phyloP scores from a whole-genome alignment of 2,113 vertebrate genomes.

The Spea bombifrons region DNA sequence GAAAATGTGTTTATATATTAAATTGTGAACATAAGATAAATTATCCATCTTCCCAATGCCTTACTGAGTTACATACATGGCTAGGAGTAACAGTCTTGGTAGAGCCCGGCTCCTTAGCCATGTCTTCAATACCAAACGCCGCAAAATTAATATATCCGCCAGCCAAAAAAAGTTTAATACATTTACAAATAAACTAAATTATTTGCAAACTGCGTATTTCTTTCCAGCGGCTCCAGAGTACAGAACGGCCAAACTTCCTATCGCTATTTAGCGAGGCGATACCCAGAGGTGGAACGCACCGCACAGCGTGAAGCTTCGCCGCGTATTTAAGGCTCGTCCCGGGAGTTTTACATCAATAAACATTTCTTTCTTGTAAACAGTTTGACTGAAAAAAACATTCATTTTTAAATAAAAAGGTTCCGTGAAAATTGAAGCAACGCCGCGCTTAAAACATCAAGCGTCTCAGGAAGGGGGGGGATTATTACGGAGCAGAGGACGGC shows the following conservation, averaged over 20 bases:
- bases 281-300: conserved; percentile 62
- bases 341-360: conserved; percentile 56
- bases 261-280: conserved; percentile 58
- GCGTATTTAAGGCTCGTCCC: conserved; percentile 56
- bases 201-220: conserved; percentile 3
- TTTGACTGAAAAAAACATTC: conserved; percentile 54
- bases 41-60: too few relatives aligned
- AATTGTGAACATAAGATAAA: too few relatives aligned
- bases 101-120: too few relatives aligned
- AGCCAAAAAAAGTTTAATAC: too few relatives aligned
- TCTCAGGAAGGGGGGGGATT: conserved; percentile 47
- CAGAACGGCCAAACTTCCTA: conserved; percentile 54
- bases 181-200: background rate
- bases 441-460: conserved; percentile 36
- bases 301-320: conserved; percentile 62
- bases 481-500: conserved; percentile 30
- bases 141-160: too few relatives aligned
- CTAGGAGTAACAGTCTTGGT: too few relatives aligned
- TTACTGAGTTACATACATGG: too few relatives aligned
- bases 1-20: too few relatives aligned
- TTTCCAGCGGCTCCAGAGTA: conserved; percentile 47
- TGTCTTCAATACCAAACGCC: too few relatives aligned
- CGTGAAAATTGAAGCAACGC: conserved; percentile 53
- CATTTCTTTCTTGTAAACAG: conserved; percentile 50
- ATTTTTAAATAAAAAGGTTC: conserved; percentile 54